These are phyloP conservation scores for Endomychus coccineus DNA, from an alignment of 2,888 invertebrate genomes.

Conservation along the genomic window DNA sequence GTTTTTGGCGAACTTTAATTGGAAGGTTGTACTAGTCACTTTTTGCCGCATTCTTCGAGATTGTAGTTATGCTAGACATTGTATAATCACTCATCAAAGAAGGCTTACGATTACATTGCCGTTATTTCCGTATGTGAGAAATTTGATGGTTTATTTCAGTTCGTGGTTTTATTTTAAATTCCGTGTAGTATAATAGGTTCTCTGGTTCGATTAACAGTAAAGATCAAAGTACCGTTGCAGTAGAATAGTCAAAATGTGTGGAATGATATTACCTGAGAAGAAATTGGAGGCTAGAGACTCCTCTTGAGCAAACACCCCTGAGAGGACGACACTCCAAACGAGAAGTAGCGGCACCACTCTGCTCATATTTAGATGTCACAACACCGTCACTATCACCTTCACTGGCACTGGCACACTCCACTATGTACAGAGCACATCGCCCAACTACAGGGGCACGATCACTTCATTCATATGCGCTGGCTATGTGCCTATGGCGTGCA, in stretches of 20 bases:
- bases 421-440: constrained; percentile 19
- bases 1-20: no score
- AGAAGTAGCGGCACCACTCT: constrained; percentile 31
- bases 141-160: no score
- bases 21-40: no score
- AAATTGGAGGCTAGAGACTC: constrained; percentile 78
- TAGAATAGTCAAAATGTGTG: not conserved
- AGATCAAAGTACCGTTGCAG: constrained; percentile 7
- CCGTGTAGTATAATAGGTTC: no score
- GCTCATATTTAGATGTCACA: constrained; percentile 25
- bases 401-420: constrained; percentile 18
- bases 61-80: no score
- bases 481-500: constrained; percentile 33
- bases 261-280: constrained; percentile 58
- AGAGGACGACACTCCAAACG: constrained; percentile 29
- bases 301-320: constrained; percentile 49
- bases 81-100: no score
- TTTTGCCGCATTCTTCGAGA: no score
- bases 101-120: no score
- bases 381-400: constrained; percentile 33
- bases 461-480: constrained; percentile 41
- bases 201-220: constrained; percentile 5
- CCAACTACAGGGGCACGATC: constrained; percentile 21
- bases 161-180: no score
- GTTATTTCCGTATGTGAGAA: no score